A percentile compares a stretch with the other conserved stretches of the same genome.
These are phyloP conservation scores for Sapayoa aenigma DNA, from an alignment of 2,113 vertebrate species.

Conservation along the genomic window DNA sequence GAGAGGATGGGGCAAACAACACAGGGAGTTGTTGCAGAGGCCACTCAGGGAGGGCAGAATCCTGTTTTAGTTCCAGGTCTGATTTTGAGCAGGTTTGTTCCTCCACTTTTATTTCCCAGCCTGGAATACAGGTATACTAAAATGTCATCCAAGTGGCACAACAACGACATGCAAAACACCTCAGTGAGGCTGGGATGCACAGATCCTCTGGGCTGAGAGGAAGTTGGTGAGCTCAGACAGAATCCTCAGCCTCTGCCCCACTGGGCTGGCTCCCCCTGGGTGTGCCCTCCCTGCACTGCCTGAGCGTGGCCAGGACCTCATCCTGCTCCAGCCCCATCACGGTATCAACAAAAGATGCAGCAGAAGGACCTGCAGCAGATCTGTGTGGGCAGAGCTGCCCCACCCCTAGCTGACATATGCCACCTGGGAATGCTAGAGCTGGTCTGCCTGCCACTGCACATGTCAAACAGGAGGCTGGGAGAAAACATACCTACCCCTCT, in stretches of 20 bases:
- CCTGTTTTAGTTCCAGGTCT: not conserved
- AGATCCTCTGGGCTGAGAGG: not conserved
- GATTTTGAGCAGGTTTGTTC: not conserved
- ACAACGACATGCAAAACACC: not conserved
- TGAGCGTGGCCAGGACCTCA: not conserved
- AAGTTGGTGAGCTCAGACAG: not conserved
- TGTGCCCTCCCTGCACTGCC: not conserved
- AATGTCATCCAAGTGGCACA: not conserved
- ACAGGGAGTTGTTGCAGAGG: not conserved
- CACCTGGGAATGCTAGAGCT: not conserved
- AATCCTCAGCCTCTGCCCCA: not conserved
- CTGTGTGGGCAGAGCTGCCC: not conserved
- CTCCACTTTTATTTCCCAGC: not conserved
- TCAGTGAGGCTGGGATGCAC: not conserved
- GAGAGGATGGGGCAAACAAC: not conserved
- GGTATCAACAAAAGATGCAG: fast-evolving
- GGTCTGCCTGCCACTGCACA: not conserved
- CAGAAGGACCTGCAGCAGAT: not conserved
- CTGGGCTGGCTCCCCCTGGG: not conserved
- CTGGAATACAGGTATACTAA: not conserved
- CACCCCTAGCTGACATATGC: not conserved
- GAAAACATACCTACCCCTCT: not conserved
- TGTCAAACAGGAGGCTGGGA: not conserved
- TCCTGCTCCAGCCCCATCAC: not conserved
- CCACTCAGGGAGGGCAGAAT: not conserved